Base-by-base conservation (phyloP, 1,140 invertebrate genomes). In the Phthorimaea operculella region DNA sequence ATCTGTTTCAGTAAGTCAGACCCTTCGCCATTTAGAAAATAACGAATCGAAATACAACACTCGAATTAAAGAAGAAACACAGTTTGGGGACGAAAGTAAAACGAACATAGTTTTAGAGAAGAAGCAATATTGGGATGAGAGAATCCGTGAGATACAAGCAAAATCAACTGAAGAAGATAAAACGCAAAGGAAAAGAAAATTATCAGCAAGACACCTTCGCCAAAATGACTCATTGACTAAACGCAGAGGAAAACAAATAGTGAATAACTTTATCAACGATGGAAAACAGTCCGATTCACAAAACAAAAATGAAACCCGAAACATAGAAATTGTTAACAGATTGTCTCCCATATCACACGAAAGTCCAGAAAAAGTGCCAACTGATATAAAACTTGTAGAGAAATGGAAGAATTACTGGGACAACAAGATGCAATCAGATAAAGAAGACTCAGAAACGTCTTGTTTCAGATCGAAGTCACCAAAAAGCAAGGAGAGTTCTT, bases 91-190 rank as follows among this genome's bases (percentile, higher is more conserved):
- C 53, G 44, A 58, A 50, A 70, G 33, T 12, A 54, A 58, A 28
- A 73, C 66, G 14, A 86, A 86, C 52, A 79, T 86, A 52, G 82
- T 87, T 5, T 68, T 79, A 48, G 85, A 87, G 67, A 86, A 76
- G 60, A 87, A 86, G 66, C 83, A 79, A 62, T 87, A 84, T 60
- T 87, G 85, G 85, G 85, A 87, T 63, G 79, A 86, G 54, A 86
- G 69, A 66, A 87, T 87, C 51, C 72, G 76, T 47, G 68, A 76
- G 62, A 76, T 83, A 51, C 76, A 83, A 63, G 77, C 70, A 11
- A 79, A 77, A 55, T 69, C 72, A 58, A 68, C 71, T 21, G 73
- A 82, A 74, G 80, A 80, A 74, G 58, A 66, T 51, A 72, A 75
- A 56, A 59, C 62, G 42, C 59, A 68, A 51, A 65, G 76, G 62